Evolutionary conservation across 2,888 invertebrate species (phyloP).

Genomic region (Mermis nigrescens): DNA sequence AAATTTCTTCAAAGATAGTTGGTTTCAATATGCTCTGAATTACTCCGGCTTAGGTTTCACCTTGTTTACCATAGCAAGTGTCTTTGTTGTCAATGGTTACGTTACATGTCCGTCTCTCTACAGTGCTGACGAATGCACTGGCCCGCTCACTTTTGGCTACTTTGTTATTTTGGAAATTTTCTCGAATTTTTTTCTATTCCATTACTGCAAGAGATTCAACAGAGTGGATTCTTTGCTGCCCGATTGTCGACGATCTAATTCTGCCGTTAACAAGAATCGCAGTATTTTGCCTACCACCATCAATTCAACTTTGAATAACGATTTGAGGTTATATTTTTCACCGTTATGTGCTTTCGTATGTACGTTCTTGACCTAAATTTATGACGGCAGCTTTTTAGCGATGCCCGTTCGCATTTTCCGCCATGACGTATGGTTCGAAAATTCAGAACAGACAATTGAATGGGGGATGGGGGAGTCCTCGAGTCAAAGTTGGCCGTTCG

Average conservation of each 20-base stretch:
- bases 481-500: no score
- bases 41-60: not conserved
- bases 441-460: no score
- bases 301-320: no score
- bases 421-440: no score
- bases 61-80: not conserved
- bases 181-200: constrained; percentile 4
- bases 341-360: no score
- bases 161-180: not conserved
- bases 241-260: not conserved
- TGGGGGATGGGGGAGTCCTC: no score
- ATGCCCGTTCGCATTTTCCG: no score
- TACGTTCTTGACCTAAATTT: no score
- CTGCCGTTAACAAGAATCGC: not conserved
- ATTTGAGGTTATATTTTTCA: no score
- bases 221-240: not conserved
- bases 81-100: constrained; percentile 1
- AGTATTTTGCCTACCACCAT: no score
- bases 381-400: no score
- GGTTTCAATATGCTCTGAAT: not conserved
- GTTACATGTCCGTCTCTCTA: constrained; percentile 5
- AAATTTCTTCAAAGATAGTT: not conserved
- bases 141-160: not conserved
- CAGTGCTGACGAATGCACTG: not conserved
- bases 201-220: not conserved